Percentiles rank a stretch among this genome's conserved stretches.
phyloP scores from a whole-genome alignment of 1,140 invertebrate genomes.

The Drosophila navojoa region DNA sequence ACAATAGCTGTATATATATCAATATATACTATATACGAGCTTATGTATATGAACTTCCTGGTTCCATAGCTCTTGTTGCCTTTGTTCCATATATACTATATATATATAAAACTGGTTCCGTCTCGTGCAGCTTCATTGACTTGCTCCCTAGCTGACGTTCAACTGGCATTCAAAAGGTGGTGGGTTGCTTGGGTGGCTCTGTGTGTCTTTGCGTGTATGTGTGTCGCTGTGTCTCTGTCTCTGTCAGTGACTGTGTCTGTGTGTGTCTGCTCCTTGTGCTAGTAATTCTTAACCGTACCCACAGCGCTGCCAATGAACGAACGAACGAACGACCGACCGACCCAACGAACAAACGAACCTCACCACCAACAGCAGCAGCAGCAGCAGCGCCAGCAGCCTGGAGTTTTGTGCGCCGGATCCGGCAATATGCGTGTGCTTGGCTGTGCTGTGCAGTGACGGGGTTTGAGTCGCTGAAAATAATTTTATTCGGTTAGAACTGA shows the following conservation, averaged over 20 bases:
- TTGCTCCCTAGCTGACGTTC: constrained; percentile 16
- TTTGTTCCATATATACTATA: neutral
- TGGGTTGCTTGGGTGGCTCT: constrained; percentile 18
- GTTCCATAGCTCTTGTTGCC: no score
- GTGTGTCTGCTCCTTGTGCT: constrained; percentile 19
- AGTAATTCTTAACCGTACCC: constrained; percentile 37
- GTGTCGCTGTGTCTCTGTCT: neutral
- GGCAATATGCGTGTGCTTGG: constrained; percentile 43
- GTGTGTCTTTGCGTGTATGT: constrained; percentile 10
- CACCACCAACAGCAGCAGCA: constrained; percentile 4
- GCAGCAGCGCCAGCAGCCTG: constrained; percentile 5
- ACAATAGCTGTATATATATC: no score
- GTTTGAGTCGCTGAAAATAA: constrained; percentile 68
- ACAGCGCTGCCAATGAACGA: constrained; percentile 8
- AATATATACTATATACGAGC: no score
- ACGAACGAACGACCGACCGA: no score
- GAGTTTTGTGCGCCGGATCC: constrained; percentile 17
- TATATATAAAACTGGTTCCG: neutral
- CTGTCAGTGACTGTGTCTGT: neutral
- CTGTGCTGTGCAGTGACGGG: constrained; percentile 16
- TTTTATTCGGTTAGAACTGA: constrained; percentile 84
- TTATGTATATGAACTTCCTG: no score
- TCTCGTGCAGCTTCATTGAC: constrained; percentile 14
- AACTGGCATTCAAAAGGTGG: constrained; percentile 15
- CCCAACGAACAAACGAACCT: neutral